Evolutionary conservation across 1,140 invertebrate species (phyloP), one percentile per base, ranked within the genome.

Genomic region (Drosophila pallidifrons): DNA sequence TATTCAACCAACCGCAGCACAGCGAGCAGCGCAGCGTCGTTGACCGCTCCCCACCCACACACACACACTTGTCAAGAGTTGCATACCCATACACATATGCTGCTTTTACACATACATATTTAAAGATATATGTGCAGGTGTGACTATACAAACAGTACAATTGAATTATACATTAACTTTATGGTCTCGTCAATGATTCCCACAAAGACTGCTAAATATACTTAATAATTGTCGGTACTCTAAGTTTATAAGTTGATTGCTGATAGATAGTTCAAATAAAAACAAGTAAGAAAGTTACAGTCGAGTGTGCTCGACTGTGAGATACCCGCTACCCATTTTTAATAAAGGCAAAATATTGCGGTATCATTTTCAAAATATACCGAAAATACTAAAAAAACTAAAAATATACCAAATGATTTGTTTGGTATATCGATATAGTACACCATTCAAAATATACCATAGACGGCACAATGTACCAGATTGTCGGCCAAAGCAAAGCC

Each of bases 1-100:
- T 76, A 87, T 87, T 88, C 77, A 82, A 63, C 83, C 83, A 80
- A 87, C 82, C 82, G 73, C 82, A 82, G 52, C 73, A 52, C 51
- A 58, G 13, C 1, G 41, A 49, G 47, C 1, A 11, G 47, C 47
- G 55, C 61, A 25, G 49, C 47, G 13, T 47, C 43, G 68, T 54
- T 65, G 60, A 68, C 64, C 58, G 70, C 65, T 55, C 13, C 43
- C 45, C 70, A 43, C 43, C 51, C 69, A 41, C 58, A 32, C 46
- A 51, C 28, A 16, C 51, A 51, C n/a, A 54, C 43, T 7, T 32
- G 0, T 7, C 32, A 7, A 32, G 32, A 7, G 32, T 8, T 38
- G 8, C 35, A 38, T 10, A 38, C 1, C 11, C 10, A 3, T 25
- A 51, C 49, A 28, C 49, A 28, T 47, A 41, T 11, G 38, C 38